Evolutionary conservation across 2,888 invertebrate species (phyloP).

Genomic region (Stegana nigrithorax): DNA sequence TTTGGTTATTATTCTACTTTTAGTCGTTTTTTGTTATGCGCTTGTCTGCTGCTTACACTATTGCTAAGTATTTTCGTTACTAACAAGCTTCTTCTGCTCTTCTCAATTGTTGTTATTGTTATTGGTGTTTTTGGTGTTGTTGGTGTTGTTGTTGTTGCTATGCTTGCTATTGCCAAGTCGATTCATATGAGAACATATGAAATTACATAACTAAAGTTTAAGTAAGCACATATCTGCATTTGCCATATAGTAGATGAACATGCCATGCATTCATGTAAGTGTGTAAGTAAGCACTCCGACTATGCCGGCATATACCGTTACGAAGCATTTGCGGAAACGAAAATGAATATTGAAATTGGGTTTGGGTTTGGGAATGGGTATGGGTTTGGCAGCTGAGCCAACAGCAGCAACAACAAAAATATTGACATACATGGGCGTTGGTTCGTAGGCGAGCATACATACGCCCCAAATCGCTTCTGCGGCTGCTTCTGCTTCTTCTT

Average conservation of each 20-base stretch:
- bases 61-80: background rate
- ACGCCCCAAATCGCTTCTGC: too few species aligned
- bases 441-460: too few species aligned
- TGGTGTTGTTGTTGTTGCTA: background rate
- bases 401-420: background rate
- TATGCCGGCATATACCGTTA: too few species aligned
- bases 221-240: slow-evolving; percentile 40
- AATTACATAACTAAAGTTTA: slow-evolving; percentile 49
- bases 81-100: too few species aligned
- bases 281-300: slow-evolving; percentile 3
- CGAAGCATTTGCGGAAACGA: slow-evolving; percentile 41
- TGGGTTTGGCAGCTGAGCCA: background rate
- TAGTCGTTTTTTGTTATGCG: too few species aligned
- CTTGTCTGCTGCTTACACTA: background rate
- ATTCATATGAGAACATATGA: slow-evolving; percentile 41
- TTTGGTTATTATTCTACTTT: too few species aligned
- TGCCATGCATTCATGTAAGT: background rate
- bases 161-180: background rate
- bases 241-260: background rate
- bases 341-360: slow-evolving; percentile 60
- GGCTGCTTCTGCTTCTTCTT: too few species aligned
- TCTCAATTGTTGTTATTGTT: slow-evolving; percentile 1
- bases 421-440: background rate
- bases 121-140: background rate
- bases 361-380: slow-evolving; percentile 40